Evolutionary conservation across 2,888 invertebrate genomes (phyloP), one percentile per base, ranked within the genome.

Genomic region (Plagodis dolabraria): DNA sequence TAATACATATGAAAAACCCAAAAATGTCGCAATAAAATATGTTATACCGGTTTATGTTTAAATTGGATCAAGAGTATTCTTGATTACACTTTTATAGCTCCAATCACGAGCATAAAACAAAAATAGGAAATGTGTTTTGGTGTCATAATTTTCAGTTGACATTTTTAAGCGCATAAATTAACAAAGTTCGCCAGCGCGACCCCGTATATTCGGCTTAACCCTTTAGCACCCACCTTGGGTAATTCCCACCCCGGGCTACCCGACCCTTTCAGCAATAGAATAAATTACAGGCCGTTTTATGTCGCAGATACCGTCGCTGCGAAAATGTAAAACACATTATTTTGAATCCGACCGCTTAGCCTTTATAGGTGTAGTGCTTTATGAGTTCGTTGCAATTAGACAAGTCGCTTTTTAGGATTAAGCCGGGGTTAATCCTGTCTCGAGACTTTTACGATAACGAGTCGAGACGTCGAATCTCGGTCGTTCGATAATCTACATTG

Each of bases 111-210:
- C 74, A 72, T 76, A 77, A 84, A 83, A 85, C 79, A 82, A 83
- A 69, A 86, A 88, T 87, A 89, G 92, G 91, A 91, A 91, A 91
- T 89, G 84, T 89, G 87, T 89, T 89, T 87, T 85, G 88, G 90
- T 82, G 89, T 91, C 90, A 92, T 92, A 92, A 92, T 91, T 92
- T 91, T 79, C 85, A 87, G 90, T 90, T 92, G 92, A 92, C 92
- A 91, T 92, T 92, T 92, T 92, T 92, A 92, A 91, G 89, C 92
- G 89, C 91, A 92, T 92, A 92, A 92, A 92, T 92, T 92, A 92
- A 89, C 89, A 86, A 92, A 92, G 90, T 92, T 91, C 86, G 89
- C 83, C 88, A 86, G 83, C 88, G 80, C 86, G 85, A 84, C 88
- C 89, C 89, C 90, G 92, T 91, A 91, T 88, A 90, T 91, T 88